Conservation (phyloP, 2,113 vertebrate species). For the Pipra filicauda region DNA sequence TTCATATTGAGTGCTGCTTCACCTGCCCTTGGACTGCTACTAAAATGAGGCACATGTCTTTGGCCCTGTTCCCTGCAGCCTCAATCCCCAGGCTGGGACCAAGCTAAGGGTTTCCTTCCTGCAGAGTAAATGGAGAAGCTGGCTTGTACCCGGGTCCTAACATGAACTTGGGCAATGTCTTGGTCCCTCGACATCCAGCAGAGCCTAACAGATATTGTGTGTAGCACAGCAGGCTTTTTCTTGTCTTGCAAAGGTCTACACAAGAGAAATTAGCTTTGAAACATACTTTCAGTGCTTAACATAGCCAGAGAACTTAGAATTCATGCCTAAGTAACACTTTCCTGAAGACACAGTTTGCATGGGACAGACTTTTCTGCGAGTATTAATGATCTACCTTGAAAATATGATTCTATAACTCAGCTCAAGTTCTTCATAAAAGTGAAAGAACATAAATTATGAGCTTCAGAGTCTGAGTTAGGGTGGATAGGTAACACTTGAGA, state of each 20-base stretch:
- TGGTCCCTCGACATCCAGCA: neutral
- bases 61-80: neutral
- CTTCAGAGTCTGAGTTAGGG: neutral
- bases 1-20: neutral
- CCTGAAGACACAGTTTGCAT: neutral
- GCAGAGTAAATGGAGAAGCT: neutral
- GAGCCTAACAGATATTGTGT: neutral
- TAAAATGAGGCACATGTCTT: neutral
- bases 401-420: neutral
- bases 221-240: neutral
- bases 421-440: neutral
- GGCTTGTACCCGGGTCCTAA: accelerated
- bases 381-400: neutral
- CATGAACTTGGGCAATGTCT: neutral
- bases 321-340: neutral
- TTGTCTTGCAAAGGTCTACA: neutral
- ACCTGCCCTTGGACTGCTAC: neutral
- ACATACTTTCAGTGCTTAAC: neutral
- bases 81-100: neutral
- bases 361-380: neutral
- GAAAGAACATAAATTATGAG: neutral
- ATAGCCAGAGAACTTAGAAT: neutral
- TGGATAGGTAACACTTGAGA: neutral
- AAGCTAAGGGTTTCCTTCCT: neutral
- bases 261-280: neutral